A percentile compares a stretch with the other conserved stretches of the same genome.
phyloP scores from a whole-genome alignment of 2,113 vertebrate genomes.

The Heterocephalus glaber region DNA sequence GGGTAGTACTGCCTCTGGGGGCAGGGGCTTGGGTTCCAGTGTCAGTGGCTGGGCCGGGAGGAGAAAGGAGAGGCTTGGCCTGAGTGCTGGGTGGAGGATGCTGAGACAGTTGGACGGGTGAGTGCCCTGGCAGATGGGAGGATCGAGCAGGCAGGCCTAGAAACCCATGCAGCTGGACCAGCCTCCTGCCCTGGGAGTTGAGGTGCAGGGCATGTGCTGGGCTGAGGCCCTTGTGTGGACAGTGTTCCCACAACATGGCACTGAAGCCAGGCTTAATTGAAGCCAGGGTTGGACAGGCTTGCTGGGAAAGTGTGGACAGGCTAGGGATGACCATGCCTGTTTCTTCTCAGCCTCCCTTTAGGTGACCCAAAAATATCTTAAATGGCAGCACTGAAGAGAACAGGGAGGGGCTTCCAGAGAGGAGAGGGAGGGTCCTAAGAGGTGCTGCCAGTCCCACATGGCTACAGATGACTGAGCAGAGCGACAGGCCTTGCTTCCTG shows the following conservation, averaged over 20 bases:
- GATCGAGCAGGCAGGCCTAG: background rate
- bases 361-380: background rate
- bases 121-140: too few species aligned
- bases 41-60: too few species aligned
- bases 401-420: background rate
- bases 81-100: too few species aligned
- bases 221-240: too few species aligned
- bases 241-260: too few species aligned
- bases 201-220: background rate
- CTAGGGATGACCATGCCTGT: background rate
- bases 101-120: background rate
- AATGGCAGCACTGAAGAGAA: background rate
- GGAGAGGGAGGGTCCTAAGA: background rate
- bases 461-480: background rate
- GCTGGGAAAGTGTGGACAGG: background rate
- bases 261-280: background rate
- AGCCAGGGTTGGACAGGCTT: background rate
- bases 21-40: background rate
- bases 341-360: background rate
- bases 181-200: background rate
- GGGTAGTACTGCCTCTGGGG: background rate
- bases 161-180: background rate
- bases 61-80: background rate
- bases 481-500: background rate
- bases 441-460: fast-evolving